A percentile compares a stretch with the other conserved stretches of the same genome.
Evolutionary conservation across 2,797 vertebrate species (phyloP).

Genomic region (Arnoldichthys spilopterus): DNA sequence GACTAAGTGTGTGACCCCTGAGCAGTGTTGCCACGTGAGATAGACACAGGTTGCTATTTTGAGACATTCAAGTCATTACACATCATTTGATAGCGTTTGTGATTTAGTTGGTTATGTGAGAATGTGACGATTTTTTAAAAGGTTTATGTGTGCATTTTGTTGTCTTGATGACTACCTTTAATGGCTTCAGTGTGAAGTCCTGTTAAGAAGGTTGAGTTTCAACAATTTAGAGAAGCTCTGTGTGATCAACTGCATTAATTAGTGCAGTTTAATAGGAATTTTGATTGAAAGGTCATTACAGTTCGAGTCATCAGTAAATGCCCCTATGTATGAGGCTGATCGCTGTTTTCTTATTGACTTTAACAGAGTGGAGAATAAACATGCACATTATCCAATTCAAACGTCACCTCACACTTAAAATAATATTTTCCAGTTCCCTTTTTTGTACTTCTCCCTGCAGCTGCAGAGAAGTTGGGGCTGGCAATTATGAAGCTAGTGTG

Average conservation of each 20-base stretch:
- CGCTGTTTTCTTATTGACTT: not conserved
- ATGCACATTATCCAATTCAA: not conserved
- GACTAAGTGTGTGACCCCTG: not conserved
- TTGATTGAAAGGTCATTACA: not conserved
- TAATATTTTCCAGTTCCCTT: not conserved
- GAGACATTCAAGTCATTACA: not conserved
- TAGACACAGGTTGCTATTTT: not conserved
- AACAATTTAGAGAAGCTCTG: not conserved
- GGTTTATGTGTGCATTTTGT: not conserved
- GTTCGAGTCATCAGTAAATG: not conserved
- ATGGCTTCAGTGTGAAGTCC: not conserved
- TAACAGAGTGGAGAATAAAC: not conserved
- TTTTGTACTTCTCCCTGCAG: not conserved
- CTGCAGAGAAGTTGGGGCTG: not conserved
- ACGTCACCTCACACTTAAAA: not conserved
- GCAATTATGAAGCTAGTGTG: too few relatives aligned
- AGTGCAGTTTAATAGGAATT: not conserved
- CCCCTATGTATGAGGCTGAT: not conserved
- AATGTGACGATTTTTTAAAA: not conserved
- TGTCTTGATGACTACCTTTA: not conserved
- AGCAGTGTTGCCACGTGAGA: conserved; percentile 10
- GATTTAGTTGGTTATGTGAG: too few relatives aligned
- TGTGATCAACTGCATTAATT: not conserved
- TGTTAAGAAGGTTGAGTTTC: not conserved
- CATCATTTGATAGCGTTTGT: not conserved